Evolutionary conservation across 2,888 invertebrate genomes (phyloP).

Genomic region (Lasioglossum zephyrum): DNA sequence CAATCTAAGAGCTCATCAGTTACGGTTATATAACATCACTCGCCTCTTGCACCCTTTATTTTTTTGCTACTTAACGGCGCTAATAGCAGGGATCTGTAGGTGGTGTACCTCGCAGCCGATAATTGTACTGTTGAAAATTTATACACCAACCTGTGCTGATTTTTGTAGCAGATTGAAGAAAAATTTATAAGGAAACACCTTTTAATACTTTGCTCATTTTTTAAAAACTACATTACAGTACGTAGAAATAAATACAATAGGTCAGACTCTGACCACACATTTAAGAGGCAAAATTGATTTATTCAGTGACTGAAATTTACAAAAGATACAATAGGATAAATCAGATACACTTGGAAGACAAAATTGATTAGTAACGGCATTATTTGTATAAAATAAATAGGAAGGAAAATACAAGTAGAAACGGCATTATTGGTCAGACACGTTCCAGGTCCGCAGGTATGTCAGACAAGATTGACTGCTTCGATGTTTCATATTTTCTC

Average conservation of each 20-base stretch:
- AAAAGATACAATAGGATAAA: too few relatives aligned
- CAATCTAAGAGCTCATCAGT: slow-evolving; percentile 9
- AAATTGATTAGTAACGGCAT: background rate
- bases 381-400: background rate
- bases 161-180: background rate
- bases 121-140: slow-evolving; percentile 5
- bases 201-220: background rate
- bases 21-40: background rate
- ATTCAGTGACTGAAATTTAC: too few relatives aligned
- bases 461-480: background rate
- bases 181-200: background rate
- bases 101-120: background rate
- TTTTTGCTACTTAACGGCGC: background rate
- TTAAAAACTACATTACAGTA: background rate
- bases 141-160: background rate
- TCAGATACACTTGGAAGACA: too few relatives aligned
- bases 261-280: background rate
- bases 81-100: background rate
- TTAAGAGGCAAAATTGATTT: background rate
- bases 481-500: background rate
- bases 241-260: background rate
- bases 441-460: background rate
- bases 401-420: background rate
- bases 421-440: background rate
- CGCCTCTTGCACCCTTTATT: background rate